Evolutionary conservation across 30 jellyfish, hydroid and myxozoan species (phyloP).

Genomic region (Catostylus mosaicus): DNA sequence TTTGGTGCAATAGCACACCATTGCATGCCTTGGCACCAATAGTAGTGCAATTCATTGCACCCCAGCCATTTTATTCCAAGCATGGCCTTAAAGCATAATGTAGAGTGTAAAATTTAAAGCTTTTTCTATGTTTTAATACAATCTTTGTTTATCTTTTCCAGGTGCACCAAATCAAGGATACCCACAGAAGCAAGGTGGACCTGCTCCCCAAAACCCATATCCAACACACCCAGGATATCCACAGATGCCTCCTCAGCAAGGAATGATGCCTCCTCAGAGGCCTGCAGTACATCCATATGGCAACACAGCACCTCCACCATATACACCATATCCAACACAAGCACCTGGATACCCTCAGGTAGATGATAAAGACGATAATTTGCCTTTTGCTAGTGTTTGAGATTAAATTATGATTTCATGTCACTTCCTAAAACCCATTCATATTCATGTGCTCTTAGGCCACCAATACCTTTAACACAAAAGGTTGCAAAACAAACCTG

Average conservation of each 20-base stretch:
- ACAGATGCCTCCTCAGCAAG: conserved; percentile 33
- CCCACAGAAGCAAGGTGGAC: conserved; percentile 16
- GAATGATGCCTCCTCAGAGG: conserved; percentile 10
- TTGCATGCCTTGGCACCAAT: no score
- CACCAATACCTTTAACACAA: no score
- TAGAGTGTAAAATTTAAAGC: not conserved
- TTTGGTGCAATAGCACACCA: no score
- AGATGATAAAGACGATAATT: not conserved
- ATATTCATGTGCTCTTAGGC: no score
- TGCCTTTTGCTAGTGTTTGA: not conserved
- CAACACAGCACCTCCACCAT: conserved; percentile 40
- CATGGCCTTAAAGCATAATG: no score
- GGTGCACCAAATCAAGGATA: not conserved
- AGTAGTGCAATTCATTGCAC: no score
- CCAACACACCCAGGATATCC: conserved; percentile 38
- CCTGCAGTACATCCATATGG: conserved; percentile 19
- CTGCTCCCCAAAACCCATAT: conserved; percentile 27
- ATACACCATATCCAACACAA: conserved; percentile 42
- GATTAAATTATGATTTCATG: no score
- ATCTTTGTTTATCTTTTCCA: not conserved
- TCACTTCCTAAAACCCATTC: no score
- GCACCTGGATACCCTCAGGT: conserved; percentile 18
- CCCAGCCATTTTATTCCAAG: no score
- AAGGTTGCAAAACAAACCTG: no score
- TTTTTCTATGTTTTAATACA: not conserved